Evolutionary conservation across 2,888 invertebrate genomes (phyloP).

Genomic region (Xestia ashworthii): DNA sequence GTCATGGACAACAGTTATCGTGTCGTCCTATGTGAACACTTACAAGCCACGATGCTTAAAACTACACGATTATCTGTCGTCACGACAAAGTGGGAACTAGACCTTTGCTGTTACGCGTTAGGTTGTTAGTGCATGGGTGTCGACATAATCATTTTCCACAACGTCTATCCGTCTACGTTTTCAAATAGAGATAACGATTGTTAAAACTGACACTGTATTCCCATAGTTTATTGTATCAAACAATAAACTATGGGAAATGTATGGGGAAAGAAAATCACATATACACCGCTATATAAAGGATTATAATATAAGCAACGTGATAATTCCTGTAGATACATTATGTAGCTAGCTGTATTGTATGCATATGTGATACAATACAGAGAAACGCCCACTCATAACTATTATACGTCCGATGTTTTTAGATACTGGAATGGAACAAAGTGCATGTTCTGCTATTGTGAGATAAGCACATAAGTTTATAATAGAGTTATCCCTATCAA

Average conservation of each 20-base stretch:
- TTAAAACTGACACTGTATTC: constrained; percentile 36
- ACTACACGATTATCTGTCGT: too few species aligned
- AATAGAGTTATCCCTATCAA: constrained; percentile 38
- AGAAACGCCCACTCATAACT: constrained; percentile 45
- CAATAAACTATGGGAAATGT: too few species aligned
- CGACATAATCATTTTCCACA: constrained; percentile 11
- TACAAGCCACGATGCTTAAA: too few species aligned
- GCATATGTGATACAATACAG: constrained; percentile 21
- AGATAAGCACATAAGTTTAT: constrained; percentile 29
- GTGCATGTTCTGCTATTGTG: constrained; percentile 40
- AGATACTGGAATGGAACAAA: constrained; percentile 35
- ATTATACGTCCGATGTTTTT: constrained; percentile 42
- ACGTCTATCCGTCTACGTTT: constrained; percentile 20
- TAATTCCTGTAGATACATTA: constrained; percentile 18
- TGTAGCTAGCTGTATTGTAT: constrained; percentile 3
- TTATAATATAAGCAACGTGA: constrained; percentile 39
- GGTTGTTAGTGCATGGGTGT: not conserved
- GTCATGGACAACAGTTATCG: too few species aligned
- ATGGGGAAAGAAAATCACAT: constrained; percentile 17
- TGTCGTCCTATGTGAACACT: too few species aligned
- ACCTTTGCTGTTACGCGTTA: not conserved
- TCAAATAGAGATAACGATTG: constrained; percentile 34
- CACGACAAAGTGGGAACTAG: too few species aligned
- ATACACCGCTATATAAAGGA: constrained; percentile 2
- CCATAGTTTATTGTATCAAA: not conserved